A percentile compares a stretch with the other conserved stretches of the same genome.
Evolutionary conservation across 37 sponge, comb jelly and placozoan species (phyloP).

Genomic region (Geodia barretti): DNA sequence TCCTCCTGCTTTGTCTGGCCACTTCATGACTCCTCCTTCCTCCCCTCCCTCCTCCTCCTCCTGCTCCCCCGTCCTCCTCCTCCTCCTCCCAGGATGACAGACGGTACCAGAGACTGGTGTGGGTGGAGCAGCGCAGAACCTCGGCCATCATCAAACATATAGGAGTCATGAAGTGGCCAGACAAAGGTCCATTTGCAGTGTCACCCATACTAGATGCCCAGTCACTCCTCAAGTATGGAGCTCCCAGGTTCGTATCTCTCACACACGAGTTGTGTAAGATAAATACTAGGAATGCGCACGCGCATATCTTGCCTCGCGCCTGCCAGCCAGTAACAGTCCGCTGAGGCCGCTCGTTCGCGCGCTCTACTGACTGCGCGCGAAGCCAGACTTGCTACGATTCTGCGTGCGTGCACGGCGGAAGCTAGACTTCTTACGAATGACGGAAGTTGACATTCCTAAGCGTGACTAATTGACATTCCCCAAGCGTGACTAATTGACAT

Average conservation of each 20-base stretch:
- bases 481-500: too few relatives aligned
- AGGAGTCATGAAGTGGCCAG: slow-evolving; percentile 28
- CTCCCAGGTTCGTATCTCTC: background rate
- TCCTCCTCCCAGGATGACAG: slow-evolving; percentile 19
- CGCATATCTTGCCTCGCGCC: too few relatives aligned
- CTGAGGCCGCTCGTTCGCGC: too few relatives aligned
- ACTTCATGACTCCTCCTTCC: background rate
- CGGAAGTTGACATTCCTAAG: too few relatives aligned
- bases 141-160: slow-evolving; percentile 42
- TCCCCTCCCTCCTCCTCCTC: slow-evolving; percentile 4
- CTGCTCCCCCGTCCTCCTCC: background rate
- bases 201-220: slow-evolving; percentile 3
- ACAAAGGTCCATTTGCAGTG: slow-evolving; percentile 23
- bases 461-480: too few relatives aligned
- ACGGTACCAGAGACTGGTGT: slow-evolving; percentile 37
- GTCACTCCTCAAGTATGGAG: background rate
- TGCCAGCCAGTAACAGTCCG: too few relatives aligned
- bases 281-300: too few relatives aligned
- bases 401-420: too few relatives aligned
- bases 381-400: too few relatives aligned
- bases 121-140: background rate
- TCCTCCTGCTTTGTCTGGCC: background rate
- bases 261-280: too few relatives aligned
- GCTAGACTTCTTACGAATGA: too few relatives aligned
- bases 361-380: too few relatives aligned